A percentile compares a stretch with the other conserved stretches of the same genome.
Evolutionary conservation across 2,888 invertebrate genomes (phyloP).

Genomic region (Acleris holmiana): DNA sequence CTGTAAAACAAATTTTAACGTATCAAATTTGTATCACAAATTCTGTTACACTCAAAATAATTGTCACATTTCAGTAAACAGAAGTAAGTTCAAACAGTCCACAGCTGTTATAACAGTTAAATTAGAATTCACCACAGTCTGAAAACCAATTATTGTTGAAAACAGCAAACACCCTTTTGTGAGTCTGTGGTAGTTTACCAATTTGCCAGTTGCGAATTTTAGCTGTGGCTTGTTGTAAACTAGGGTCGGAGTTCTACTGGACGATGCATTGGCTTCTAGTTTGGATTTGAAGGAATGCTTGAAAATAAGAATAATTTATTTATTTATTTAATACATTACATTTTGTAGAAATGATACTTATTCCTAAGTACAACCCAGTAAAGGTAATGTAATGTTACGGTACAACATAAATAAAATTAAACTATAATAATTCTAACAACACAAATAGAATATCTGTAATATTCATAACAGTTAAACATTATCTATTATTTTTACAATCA

Average conservation of each 20-base stretch:
- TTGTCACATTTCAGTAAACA: conserved; percentile 26
- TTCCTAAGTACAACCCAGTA: too few species aligned
- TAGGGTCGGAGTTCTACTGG: conserved; percentile 10
- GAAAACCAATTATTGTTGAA: conserved; percentile 62
- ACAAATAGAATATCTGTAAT: too few species aligned
- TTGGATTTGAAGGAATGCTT: neutral
- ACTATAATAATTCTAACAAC: too few species aligned
- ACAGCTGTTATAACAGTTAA: conserved; percentile 37
- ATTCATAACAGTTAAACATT: too few species aligned
- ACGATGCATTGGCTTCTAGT: conserved; percentile 4
- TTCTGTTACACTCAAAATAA: conserved; percentile 7
- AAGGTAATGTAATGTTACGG: too few species aligned
- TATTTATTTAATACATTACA: too few species aligned
- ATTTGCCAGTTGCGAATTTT: conserved; percentile 43
- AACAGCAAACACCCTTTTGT: conserved; percentile 47
- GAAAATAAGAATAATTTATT: too few species aligned
- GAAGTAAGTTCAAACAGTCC: conserved; percentile 31
- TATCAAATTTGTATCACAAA: neutral
- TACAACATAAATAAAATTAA: too few species aligned
- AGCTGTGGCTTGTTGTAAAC: conserved; percentile 15
- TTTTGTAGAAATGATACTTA: too few species aligned
- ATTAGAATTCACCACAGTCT: conserved; percentile 48
- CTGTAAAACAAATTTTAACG: neutral
- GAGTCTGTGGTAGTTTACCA: conserved; percentile 48
- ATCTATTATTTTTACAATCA: too few species aligned